Percentiles rank a stretch among this genome's conserved stretches.
These are phyloP conservation scores for Bombus terrestris DNA, from an alignment of 1,140 invertebrate species.

Conservation along the genomic window DNA sequence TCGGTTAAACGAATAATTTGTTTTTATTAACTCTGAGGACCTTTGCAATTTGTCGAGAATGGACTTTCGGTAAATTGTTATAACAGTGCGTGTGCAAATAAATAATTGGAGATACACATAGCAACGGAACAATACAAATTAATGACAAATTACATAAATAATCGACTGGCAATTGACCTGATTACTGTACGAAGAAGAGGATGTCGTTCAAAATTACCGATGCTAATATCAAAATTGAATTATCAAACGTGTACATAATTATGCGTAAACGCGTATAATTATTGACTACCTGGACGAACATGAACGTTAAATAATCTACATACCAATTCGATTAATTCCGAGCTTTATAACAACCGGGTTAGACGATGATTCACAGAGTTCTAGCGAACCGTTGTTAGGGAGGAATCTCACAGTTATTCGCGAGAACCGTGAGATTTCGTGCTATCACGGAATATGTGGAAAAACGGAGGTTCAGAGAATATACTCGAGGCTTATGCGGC, in stretches of 20 bases:
- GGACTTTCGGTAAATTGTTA: no score
- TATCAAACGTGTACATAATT: neutral
- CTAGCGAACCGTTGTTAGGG: neutral
- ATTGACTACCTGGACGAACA: neutral
- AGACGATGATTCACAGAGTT: neutral
- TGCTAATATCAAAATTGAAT: neutral
- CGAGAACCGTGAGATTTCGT: neutral
- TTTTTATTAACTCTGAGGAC: no score
- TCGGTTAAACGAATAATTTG: no score
- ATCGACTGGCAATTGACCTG: neutral
- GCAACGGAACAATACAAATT: neutral
- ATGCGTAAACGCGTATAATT: neutral
- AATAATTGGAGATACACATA: neutral
- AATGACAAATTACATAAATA: neutral
- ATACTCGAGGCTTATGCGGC: slow-evolving; percentile 38
- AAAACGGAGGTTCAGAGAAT: slow-evolving; percentile 36
- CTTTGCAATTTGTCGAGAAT: no score
- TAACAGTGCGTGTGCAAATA: no score
- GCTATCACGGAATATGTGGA: neutral
- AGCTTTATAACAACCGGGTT: neutral
- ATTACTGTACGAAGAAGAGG: neutral
- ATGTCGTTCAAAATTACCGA: neutral
- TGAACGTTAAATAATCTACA: neutral
- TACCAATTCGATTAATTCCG: neutral
- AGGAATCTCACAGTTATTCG: slow-evolving; percentile 7